Conservation (phyloP, 1,140 invertebrate genomes). For the Drosophila virilis region DNA sequence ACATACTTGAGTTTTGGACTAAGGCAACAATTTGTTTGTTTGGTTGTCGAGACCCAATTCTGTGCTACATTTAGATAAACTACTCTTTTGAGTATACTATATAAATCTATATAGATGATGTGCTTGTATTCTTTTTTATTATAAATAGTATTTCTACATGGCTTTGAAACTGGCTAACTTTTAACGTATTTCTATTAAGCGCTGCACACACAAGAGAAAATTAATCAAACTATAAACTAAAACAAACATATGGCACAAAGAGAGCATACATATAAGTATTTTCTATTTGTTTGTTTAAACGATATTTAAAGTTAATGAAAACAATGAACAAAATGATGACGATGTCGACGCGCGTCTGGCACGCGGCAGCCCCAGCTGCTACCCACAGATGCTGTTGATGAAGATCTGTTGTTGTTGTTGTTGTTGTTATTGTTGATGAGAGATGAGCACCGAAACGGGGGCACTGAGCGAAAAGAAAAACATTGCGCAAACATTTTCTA, state of each 20-base stretch:
- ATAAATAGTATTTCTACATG: conserved; percentile 22
- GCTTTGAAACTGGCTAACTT: conserved; percentile 19
- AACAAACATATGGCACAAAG: conserved; percentile 65
- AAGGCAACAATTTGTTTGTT: conserved; percentile 17
- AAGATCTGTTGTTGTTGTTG: conserved; percentile 32
- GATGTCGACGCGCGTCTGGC: conserved; percentile 28
- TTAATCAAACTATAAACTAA: conserved; percentile 58
- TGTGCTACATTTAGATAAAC: not conserved
- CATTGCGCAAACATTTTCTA: conserved; percentile 52
- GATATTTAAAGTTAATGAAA: conserved; percentile 54
- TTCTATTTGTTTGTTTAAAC: conserved; percentile 47
- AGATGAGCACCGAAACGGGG: conserved; percentile 28
- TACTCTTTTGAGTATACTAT: not conserved
- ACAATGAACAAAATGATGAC: conserved; percentile 35
- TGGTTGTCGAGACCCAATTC: conserved; percentile 15
- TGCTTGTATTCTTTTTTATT: conserved; percentile 33
- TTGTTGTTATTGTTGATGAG: conserved; percentile 32
- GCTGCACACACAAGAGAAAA: conserved; percentile 24
- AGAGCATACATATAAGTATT: conserved; percentile 48
- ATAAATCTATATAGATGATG: not conserved
- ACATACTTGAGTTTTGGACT: conserved; percentile 22
- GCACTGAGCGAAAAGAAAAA: conserved; percentile 37
- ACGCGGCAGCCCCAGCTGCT: conserved; percentile 31
- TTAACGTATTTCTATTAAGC: conserved; percentile 1
- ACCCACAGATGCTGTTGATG: conserved; percentile 38